A percentile compares a stretch with the other conserved stretches of the same genome.
Evolutionary conservation across 2,888 invertebrate species (phyloP).

Genomic region (Xestia ashworthii): DNA sequence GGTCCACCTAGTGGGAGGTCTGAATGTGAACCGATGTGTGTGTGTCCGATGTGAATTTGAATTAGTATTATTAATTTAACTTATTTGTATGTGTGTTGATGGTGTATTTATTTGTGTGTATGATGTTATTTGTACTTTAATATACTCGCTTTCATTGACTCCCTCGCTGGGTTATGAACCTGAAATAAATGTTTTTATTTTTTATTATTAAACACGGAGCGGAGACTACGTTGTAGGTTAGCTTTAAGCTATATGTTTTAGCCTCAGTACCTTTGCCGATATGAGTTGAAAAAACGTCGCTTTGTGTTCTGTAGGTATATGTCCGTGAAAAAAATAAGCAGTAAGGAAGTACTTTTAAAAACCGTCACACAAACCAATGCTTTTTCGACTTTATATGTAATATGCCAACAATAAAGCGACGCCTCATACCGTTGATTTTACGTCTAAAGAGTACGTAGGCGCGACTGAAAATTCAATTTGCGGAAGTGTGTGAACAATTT

Average conservation of each 20-base stretch:
- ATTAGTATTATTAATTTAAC: too few relatives aligned
- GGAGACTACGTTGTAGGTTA: not conserved
- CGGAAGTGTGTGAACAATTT: constrained; percentile 39
- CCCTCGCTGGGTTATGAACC: too few relatives aligned
- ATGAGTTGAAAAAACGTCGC: not conserved
- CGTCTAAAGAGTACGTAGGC: not conserved
- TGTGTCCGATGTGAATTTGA: too few relatives aligned
- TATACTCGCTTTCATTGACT: too few relatives aligned
- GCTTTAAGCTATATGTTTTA: not conserved
- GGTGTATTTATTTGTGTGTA: too few relatives aligned
- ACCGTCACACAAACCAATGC: not conserved
- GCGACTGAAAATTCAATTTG: constrained; percentile 32
- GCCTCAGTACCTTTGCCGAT: not conserved
- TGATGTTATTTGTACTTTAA: too few relatives aligned
- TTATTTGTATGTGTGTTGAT: too few relatives aligned
- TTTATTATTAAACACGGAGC: not conserved
- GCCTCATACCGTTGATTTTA: not conserved
- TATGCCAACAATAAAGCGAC: not conserved
- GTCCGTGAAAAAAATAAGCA: not conserved
- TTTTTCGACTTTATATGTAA: too few relatives aligned
- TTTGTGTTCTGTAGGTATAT: not conserved
- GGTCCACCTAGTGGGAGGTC: too few relatives aligned
- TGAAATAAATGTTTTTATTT: too few relatives aligned
- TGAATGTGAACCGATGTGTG: too few relatives aligned
- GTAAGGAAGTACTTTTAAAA: not conserved